A percentile compares a stretch with the other conserved stretches of the same genome.
Evolutionary conservation across 2,888 invertebrate genomes (phyloP).

Genomic region (Gandaritis pyraliata): DNA sequence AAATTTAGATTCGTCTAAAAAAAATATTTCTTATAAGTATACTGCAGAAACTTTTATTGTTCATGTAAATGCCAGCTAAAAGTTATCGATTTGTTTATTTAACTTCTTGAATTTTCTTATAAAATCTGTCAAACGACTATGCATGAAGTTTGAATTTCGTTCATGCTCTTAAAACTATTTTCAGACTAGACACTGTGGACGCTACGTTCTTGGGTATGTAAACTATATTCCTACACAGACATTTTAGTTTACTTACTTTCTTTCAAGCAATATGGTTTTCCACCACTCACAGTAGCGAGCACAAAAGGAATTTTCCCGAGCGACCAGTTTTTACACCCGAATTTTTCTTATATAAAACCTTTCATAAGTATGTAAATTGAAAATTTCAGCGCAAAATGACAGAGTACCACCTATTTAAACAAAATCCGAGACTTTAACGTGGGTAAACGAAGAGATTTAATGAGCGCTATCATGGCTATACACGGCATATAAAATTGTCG

Average conservation of each 20-base stretch:
- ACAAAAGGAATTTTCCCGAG: constrained; percentile 54
- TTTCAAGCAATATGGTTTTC: constrained; percentile 46
- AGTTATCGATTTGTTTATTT: too few relatives aligned
- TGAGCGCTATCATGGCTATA: constrained; percentile 52
- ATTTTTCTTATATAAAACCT: constrained; percentile 63
- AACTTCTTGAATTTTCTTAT: too few relatives aligned
- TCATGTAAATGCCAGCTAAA: too few relatives aligned
- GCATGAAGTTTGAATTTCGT: too few relatives aligned
- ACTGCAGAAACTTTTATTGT: too few relatives aligned
- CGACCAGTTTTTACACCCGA: constrained; percentile 57
- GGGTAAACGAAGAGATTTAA: constrained; percentile 53
- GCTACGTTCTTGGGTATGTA: neutral
- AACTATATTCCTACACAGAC: constrained; percentile 21
- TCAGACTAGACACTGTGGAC: neutral
- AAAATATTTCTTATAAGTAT: too few relatives aligned
- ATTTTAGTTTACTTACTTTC: constrained; percentile 43
- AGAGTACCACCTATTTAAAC: constrained; percentile 54
- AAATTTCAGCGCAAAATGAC: constrained; percentile 57
- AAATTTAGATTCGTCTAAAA: too few relatives aligned
- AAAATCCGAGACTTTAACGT: constrained; percentile 51
- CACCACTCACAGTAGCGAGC: constrained; percentile 41
- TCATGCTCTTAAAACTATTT: too few relatives aligned
- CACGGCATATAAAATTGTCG: constrained; percentile 56
- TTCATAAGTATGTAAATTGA: constrained; percentile 71
- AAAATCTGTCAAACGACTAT: too few relatives aligned